phyloP scores from a whole-genome alignment of 1,140 invertebrate species.

The Tetramorium parvispinum region DNA sequence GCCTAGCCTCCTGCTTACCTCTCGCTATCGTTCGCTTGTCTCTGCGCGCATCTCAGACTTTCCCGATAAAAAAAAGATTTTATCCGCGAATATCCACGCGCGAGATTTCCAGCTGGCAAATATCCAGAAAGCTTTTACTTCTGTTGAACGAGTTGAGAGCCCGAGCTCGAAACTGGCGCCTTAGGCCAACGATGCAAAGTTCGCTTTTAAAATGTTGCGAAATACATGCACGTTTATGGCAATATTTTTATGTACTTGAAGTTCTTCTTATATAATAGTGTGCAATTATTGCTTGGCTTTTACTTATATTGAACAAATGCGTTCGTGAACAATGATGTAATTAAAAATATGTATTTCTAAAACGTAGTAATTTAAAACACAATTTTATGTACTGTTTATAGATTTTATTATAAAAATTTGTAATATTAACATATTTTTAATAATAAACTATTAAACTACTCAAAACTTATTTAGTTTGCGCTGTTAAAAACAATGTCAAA shows the following conservation, averaged over 20 bases:
- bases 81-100: background rate
- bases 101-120: background rate
- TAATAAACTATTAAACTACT: background rate
- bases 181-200: background rate
- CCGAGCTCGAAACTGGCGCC: background rate
- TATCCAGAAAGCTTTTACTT: conserved; percentile 32
- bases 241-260: background rate
- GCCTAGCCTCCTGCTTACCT: background rate
- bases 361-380: background rate
- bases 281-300: background rate
- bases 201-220: conserved; percentile 23
- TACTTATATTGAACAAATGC: background rate
- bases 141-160: conserved; percentile 19
- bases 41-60: background rate
- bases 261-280: background rate
- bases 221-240: background rate
- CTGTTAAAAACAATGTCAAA: no score
- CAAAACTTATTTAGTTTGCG: no score
- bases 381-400: background rate
- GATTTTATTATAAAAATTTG: background rate
- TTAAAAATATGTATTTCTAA: background rate
- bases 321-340: background rate
- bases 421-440: background rate
- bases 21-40: background rate
- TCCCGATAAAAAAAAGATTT: background rate